Base-by-base conservation (phyloP, 2,797 vertebrate genomes). In the Odontamblyopus rebecca region DNA sequence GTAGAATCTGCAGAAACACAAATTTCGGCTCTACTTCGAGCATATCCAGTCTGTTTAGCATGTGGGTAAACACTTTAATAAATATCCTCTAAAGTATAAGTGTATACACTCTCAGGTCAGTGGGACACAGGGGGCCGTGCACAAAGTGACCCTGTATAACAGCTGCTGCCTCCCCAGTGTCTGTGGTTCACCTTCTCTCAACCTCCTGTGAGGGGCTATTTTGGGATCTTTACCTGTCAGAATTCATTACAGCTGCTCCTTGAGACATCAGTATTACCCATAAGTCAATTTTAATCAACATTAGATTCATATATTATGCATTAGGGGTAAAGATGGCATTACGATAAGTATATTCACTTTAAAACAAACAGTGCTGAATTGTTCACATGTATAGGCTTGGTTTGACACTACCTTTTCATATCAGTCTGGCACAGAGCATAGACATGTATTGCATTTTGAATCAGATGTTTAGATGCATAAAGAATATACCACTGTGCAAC, bases 121-220 rank as follows among this genome's bases (percentile, higher is more conserved):
- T 6, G 61, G 35, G n/a, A 44, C 35, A 44, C 35, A 26, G 35
- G 61, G 38, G 61, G 61, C 38, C 15, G 32, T 63, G 35, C 19
- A 23, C 51, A 66, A 66, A 66, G 63, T 66, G 63, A 66, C 62
- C 48, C 29, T 26, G 26, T 11, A 26, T 50, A 63, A 30, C 48
- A 66, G 63, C 63, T 66, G 63, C 41, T 50, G 26, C 29, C 30
- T 63, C 44, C 60, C 48, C 51, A 9, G 67, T 48, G 63, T 48
- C 44, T 13, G 19, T 29, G 19, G 6, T 38, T 61, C 61, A 53
- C 63, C 70, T 51, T 64, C 32, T 41, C 19, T 44, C n/a, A 65
- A 48, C 23, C 63, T 65, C 38, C n/a, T 44, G 6, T 27, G 63
- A 48, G 23, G 5, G 23, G 38, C 68, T 65, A 65, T 65, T 27